Base-by-base conservation (phyloP, 2,797 vertebrate genomes). In the Echiichthys vipera region DNA sequence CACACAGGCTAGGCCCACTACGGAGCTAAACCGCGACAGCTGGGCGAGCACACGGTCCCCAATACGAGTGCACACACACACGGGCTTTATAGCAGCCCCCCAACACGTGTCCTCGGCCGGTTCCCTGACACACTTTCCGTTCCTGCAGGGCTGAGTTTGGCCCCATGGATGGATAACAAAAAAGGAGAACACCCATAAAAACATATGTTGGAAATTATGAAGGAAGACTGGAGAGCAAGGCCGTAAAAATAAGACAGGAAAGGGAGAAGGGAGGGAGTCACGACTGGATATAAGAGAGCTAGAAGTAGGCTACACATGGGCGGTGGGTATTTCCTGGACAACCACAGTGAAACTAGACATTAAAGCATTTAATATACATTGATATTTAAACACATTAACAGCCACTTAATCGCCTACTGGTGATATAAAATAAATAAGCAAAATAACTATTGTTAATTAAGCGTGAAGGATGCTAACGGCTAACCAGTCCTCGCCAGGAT, bases 31-130 rank as follows among this genome's bases (percentile, higher is more conserved):
- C 47, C 22, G 29, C 49, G 57, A 61, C 84, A 80, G 68, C 74
- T 78, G 79, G 59, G 6, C 14, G 42, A 49, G 37, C 37, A 37
- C 54, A 75, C 45, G 27, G 71, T 18, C 70, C 72, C 39, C 5
- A 46, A 43, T n/a, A 74, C 2, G 24, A 6, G 55, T 11, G 18
- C 57, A 66, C 36, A 24, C 18, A 30, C 15, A 20, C n/a, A 13
- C 25, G 17, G 18, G 15, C 34, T 37, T n/a, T 43, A 18, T 1
- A 15, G 39, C 36, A 53, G 62, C 78, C 32, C 76, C 69, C 51
- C 71, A 69, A 64, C 90, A 91, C 90, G 91, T 92, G 91, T 65
- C 69, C 61, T n/a, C 65, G 54, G 36, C 58, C 51, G 54, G 29
- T 18, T 3, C 20, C 18, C 25, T 0, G 36, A n/a, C 27, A 10